A percentile compares a stretch with the other conserved stretches of the same genome.
Evolutionary conservation across 2,797 vertebrate genomes (phyloP).

Genomic region (Eidolon dupreanum): DNA sequence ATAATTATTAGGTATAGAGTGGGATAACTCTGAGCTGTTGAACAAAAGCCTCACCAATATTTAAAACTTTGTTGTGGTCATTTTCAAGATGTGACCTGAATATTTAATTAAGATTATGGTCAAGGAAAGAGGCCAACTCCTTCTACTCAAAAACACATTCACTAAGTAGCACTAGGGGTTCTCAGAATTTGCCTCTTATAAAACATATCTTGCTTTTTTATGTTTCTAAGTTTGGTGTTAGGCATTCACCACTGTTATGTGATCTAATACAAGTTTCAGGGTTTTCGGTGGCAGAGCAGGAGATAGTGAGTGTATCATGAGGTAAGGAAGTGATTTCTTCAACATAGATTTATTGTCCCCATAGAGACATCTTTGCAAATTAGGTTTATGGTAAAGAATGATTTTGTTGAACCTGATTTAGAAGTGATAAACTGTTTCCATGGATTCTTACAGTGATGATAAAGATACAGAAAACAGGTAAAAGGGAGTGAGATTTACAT

Average conservation of each 20-base stretch:
- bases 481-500: background rate
- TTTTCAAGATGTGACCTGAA: background rate
- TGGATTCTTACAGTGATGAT: background rate
- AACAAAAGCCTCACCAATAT: background rate
- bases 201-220: background rate
- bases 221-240: background rate
- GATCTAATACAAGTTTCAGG: background rate
- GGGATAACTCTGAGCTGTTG: background rate
- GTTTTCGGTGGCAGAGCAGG: background rate
- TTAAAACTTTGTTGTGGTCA: background rate
- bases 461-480: background rate
- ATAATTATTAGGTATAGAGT: background rate
- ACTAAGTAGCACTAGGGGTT: rapidly evolving
- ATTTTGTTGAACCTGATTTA: background rate
- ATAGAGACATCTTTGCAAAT: background rate
- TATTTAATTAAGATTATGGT: background rate
- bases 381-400: background rate
- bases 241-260: background rate
- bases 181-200: background rate
- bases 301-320: background rate
- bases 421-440: background rate
- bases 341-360: background rate
- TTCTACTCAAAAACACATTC: background rate
- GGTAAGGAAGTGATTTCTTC: background rate
- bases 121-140: background rate